phyloP scores from a whole-genome alignment of 2,888 invertebrate species.

The Thereva nobilitata region DNA sequence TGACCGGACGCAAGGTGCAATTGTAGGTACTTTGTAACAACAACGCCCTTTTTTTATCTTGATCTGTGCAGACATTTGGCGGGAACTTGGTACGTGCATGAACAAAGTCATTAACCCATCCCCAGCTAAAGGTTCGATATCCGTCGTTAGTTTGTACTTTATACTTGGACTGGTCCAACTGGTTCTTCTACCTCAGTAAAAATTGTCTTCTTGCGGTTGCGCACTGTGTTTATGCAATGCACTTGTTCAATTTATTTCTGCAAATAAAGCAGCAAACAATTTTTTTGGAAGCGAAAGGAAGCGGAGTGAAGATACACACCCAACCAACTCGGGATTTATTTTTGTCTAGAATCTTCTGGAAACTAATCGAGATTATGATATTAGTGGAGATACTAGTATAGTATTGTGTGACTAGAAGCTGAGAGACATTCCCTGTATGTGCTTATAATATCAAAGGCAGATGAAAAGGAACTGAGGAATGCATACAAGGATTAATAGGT shows the following conservation, averaged over 20 bases:
- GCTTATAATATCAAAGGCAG: no score
- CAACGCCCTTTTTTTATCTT: slow-evolving; percentile 23
- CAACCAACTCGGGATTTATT: no score
- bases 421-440: no score
- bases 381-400: no score
- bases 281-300: no score
- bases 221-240: slow-evolving; percentile 32
- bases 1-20: slow-evolving; percentile 36
- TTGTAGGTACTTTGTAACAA: slow-evolving; percentile 33
- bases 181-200: slow-evolving; percentile 17
- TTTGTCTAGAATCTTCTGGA: no score
- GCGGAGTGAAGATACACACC: no score
- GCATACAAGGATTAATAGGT: no score
- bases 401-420: no score
- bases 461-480: no score
- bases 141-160: slow-evolving; percentile 18
- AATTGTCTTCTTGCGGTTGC: slow-evolving; percentile 21
- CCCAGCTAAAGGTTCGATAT: slow-evolving; percentile 26
- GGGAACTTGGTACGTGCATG: slow-evolving; percentile 16
- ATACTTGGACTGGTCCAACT: slow-evolving; percentile 29
- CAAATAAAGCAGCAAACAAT: no score
- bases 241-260: slow-evolving; percentile 24
- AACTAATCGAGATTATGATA: no score
- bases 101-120: slow-evolving; percentile 31
- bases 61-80: slow-evolving; percentile 30